Evolutionary conservation across 1,140 invertebrate species (phyloP), one percentile per base, ranked within the genome.

Genomic region (Drepana arcuata): DNA sequence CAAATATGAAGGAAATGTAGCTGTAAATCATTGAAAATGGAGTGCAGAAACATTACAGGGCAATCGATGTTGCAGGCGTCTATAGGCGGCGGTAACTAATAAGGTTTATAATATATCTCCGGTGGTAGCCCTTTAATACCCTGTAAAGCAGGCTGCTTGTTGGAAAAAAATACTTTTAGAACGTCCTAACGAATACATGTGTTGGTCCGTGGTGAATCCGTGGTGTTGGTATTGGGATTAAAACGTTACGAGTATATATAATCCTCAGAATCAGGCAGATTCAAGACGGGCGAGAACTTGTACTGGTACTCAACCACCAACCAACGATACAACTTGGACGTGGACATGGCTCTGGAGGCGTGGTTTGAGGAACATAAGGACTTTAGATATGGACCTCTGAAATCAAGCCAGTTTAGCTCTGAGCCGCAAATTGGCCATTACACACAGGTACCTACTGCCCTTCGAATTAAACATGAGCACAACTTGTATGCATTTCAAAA

Each of bases 281-380:
- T 68, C 24, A 31, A 3, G 12, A 57, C 49, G 0, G 72, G 72
- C 2, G 72, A 77, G 27, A 77, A 77, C 26, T 29, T 77, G n/a
- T 68, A 60, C 37, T 59, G 34, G 40, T 57, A 53, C 16, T 41
- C 37, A 1, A 65, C 51, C 4, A 60, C 41, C n/a, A 34, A 51
- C 14, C 4, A 12, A 1, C 28, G 29, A 14, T 51, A 46, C 30
- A 35, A 49, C 18, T 14, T 77, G 7, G 25, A 63, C n/a, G 27
- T 48, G 2, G 48, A 65, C 1, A 11, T 4, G 0, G 50, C 51
- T 16, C 18, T 74, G 0, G 40, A 49, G 2, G 34, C 47, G 1
- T 74, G 73, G 73, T 78, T 68, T 18, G 43, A 57, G n/a, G 73
- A 78, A 38, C 13, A 78, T 38, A 50, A 57, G 11, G 38, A 75